Conservation (phyloP, 92 coral and sea anemone species). For the Ricordea florida region DNA sequence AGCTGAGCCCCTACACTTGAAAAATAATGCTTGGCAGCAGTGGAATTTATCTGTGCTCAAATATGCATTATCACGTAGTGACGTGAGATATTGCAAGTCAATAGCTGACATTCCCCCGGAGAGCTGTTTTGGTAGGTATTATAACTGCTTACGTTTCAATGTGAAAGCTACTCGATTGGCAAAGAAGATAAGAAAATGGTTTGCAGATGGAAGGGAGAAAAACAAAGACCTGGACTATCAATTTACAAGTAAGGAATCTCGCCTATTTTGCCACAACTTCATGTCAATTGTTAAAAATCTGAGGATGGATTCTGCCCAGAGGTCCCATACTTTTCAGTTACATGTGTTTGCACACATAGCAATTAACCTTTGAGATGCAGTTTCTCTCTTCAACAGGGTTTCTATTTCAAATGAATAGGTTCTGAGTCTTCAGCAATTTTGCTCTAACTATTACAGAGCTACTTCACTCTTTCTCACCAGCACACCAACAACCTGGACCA, state of each 20-base stretch:
- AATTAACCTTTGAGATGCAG: conserved; percentile 38
- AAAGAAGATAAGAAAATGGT: conserved; percentile 38
- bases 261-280: conserved; percentile 58
- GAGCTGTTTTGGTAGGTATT: conserved; percentile 45
- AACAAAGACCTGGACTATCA: conserved; percentile 44
- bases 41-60: conserved; percentile 52
- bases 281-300: conserved; percentile 14
- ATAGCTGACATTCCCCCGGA: conserved; percentile 32
- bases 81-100: conserved; percentile 11
- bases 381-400: conserved; percentile 58
- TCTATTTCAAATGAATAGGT: conserved; percentile 20
- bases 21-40: conserved; percentile 65
- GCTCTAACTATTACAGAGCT: conserved; percentile 44
- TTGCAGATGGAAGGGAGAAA: conserved; percentile 42
- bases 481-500: conserved; percentile 66
- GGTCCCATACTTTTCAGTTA: conserved; percentile 18
- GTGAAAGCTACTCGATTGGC: conserved; percentile 40
- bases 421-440: conserved; percentile 9
- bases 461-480: conserved; percentile 48
- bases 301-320: neutral
- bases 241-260: conserved; percentile 68
- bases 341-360: conserved; percentile 58
- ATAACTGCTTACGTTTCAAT: conserved; percentile 1
- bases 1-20: conserved; percentile 57
- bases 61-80: conserved; percentile 45